phyloP scores from a whole-genome alignment of 1,140 invertebrate species.

The Trinorchestia longiramus region DNA sequence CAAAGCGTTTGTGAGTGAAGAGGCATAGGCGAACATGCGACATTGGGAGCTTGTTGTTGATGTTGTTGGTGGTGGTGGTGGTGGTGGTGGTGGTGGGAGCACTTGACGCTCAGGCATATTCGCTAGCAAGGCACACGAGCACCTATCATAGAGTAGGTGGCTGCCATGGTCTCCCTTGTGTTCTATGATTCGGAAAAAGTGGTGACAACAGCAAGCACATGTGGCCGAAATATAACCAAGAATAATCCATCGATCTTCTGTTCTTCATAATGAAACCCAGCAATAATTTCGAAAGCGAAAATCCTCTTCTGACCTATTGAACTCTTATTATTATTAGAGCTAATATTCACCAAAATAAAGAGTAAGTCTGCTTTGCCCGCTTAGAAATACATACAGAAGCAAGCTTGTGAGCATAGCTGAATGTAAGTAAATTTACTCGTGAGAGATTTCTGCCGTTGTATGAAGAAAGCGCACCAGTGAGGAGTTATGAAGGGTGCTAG shows the following conservation, averaged over 20 bases:
- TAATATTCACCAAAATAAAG: neutral
- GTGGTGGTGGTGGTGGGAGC: neutral
- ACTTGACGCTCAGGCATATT: neutral
- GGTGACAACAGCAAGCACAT: neutral
- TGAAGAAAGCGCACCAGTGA: neutral
- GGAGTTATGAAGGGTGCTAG: neutral
- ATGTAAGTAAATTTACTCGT: neutral
- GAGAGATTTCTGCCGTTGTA: neutral
- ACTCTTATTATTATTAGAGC: neutral
- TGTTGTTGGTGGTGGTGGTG: neutral
- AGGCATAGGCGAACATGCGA: conserved; percentile 3
- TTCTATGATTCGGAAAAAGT: neutral
- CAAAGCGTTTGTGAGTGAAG: neutral
- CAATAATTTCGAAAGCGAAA: neutral
- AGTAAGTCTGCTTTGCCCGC: neutral
- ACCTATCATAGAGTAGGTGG: neutral
- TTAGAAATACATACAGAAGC: neutral
- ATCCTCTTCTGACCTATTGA: neutral
- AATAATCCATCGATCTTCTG: neutral
- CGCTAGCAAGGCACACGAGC: neutral
- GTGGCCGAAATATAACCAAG: neutral
- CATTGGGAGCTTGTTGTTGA: neutral
- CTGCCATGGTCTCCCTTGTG: neutral
- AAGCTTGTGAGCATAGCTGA: neutral
- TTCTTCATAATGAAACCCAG: neutral